phyloP scores from a whole-genome alignment of 2,113 vertebrate species.

The Vidua chalybeata region DNA sequence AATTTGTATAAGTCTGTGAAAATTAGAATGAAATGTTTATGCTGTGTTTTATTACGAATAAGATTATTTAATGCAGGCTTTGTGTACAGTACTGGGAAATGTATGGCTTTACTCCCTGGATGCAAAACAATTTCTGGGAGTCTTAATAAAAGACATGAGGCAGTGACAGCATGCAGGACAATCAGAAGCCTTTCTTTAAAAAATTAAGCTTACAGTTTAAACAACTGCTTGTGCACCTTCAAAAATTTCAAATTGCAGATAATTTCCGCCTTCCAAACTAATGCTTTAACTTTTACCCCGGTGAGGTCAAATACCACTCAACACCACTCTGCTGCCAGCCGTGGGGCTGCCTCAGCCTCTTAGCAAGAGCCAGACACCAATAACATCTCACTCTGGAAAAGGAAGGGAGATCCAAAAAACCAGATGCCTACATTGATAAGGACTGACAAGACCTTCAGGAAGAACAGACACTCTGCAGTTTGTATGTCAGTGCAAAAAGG shows the following conservation, averaged over 20 bases:
- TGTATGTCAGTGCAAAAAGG: conserved; percentile 40
- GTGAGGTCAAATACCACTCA: conserved; percentile 23
- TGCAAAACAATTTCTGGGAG: not conserved
- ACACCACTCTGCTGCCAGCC: not conserved
- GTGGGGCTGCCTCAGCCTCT: not conserved
- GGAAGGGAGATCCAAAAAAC: conserved; percentile 35
- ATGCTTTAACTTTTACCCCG: not conserved
- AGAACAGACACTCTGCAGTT: conserved; percentile 51
- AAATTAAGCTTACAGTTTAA: not conserved
- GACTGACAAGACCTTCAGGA: conserved; percentile 55
- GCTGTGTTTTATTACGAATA: not conserved
- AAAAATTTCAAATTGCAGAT: not conserved
- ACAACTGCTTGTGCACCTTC: not conserved
- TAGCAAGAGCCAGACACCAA: conserved; percentile 33
- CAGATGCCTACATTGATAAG: conserved; percentile 62
- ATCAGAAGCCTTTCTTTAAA: not conserved
- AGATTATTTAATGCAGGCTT: not conserved
- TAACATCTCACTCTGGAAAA: conserved; percentile 44
- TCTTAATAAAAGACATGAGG: not conserved
- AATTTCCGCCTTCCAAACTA: not conserved
- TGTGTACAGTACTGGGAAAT: not conserved
- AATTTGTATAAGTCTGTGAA: not conserved
- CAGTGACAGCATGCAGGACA: not conserved
- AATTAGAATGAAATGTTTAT: not conserved
- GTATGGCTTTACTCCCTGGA: not conserved